These are phyloP conservation scores for Apamea crenata DNA, from an alignment of 2,888 invertebrate genomes.

Conservation along the genomic window DNA sequence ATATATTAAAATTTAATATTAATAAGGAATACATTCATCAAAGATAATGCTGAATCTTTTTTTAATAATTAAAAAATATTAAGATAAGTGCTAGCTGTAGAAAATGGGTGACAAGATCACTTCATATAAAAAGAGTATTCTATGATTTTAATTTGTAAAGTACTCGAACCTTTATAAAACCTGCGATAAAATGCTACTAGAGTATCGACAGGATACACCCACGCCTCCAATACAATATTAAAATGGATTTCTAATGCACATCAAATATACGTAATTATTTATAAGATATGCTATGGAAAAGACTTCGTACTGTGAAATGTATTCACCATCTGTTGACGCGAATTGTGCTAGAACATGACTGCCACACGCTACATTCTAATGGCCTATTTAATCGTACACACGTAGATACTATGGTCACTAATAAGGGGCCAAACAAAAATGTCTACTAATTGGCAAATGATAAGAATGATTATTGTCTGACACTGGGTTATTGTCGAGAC, in stretches of 20 bases:
- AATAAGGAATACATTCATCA: slow-evolving; percentile 57
- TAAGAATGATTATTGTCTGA: slow-evolving; percentile 90
- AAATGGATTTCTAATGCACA: slow-evolving; percentile 58
- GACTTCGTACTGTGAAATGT: slow-evolving; percentile 57
- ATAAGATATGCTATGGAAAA: slow-evolving; percentile 70
- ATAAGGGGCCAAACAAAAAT: slow-evolving; percentile 74
- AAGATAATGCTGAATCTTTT: slow-evolving; percentile 49
- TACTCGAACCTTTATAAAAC: slow-evolving; percentile 50
- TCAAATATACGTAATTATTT: slow-evolving; percentile 59
- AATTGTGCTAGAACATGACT: slow-evolving; percentile 61
- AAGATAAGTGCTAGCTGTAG: slow-evolving; percentile 63
- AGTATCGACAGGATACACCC: slow-evolving; percentile 31
- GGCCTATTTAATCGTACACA: slow-evolving; percentile 63
- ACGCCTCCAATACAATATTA: slow-evolving; percentile 45
- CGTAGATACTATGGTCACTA: slow-evolving; percentile 69
- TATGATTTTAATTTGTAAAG: slow-evolving; percentile 45
- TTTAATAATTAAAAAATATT: slow-evolving; percentile 46
- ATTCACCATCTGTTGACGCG: slow-evolving; percentile 47
- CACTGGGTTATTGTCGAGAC: slow-evolving; percentile 91
- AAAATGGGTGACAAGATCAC: slow-evolving; percentile 62
- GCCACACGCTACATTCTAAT: slow-evolving; percentile 57
- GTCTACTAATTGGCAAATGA: slow-evolving; percentile 85
- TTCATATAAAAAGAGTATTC: slow-evolving; percentile 61
- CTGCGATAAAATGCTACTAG: slow-evolving; percentile 42
- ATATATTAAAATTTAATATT: slow-evolving; percentile 57